Evolutionary conservation across 64 coral and sea anemone genomes (phyloP), one percentile per base, ranked within the genome.

Genomic region (Acropora tenuis): DNA sequence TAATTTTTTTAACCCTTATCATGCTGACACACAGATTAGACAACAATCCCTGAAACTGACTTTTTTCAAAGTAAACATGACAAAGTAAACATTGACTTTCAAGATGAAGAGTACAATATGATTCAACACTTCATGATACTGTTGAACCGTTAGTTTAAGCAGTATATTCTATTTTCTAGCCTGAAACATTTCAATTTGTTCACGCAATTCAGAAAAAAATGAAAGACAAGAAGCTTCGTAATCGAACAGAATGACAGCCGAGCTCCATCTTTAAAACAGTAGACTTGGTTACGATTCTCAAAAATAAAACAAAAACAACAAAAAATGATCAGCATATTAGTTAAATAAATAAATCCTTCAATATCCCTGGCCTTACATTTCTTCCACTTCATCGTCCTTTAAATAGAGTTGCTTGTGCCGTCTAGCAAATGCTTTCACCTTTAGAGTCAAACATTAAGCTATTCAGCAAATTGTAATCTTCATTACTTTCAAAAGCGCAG

Each of bases 371-470:
- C 6, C 90, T 92, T 67, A 92, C 90, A 92, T 92, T 67, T 92
- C 82, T 46, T 86, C 15, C 43, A 92, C 73, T 78, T 92, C 90
- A 55, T 92, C 72, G 8, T 87, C 57, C 55, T 79, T 53, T 19
- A 92, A 18, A 79, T 92, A 92, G 3, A 92, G 83, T 53, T 92
- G 59, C 30, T 86, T 84, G 73, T 92, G 75, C 15, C 79, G 67
- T 41, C 41, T 49, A 30, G 90, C 90, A 87, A 92, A 92, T 48
- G 4, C 50, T 43, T 58, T 75, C 20, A 76, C 49, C 75, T 78
- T 76, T 8, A 0, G 16, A 63, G 16, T 15, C 60, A 8, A 63
- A 63, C 4, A 55, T 5, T 30, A 30, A 30, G 30, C 30, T 30
- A 30, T 30, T 30, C 30, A 30, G 30, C 30, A 30, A 30, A 30